These are phyloP conservation scores for Onychomys torridus DNA, from an alignment of 2,797 vertebrate genomes.

Conservation along the genomic window DNA sequence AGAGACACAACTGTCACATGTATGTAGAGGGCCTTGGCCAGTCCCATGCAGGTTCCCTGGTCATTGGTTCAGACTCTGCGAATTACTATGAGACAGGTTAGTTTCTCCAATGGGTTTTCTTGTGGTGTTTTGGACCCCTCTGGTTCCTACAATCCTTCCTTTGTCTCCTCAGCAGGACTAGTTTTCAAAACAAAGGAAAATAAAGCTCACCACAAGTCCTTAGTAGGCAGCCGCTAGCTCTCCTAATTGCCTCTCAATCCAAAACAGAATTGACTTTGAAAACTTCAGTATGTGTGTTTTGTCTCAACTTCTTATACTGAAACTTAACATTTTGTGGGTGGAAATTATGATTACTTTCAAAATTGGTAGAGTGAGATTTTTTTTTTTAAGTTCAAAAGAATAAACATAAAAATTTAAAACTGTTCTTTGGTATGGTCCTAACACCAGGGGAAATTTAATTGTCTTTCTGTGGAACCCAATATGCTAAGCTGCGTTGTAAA, in stretches of 20 bases:
- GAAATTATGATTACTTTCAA: slow-evolving; percentile 38
- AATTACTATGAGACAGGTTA: not conserved
- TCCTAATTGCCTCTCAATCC: not conserved
- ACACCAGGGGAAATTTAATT: not conserved
- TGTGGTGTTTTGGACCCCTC: not conserved
- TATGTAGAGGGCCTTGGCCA: not conserved
- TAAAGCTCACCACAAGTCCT: not conserved
- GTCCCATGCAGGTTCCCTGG: not conserved
- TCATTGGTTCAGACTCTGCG: not conserved
- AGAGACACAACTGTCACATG: not conserved
- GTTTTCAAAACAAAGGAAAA: not conserved
- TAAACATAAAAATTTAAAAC: slow-evolving; percentile 37
- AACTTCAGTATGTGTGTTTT: not conserved
- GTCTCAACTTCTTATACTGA: not conserved
- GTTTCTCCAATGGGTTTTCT: not conserved
- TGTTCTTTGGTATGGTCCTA: not conserved
- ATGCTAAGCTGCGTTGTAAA: not conserved
- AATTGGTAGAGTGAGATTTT: not conserved
- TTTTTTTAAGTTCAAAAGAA: not conserved
- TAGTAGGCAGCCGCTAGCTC: not conserved
- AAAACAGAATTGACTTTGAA: not conserved
- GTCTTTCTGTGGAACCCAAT: not conserved
- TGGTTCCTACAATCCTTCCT: not conserved
- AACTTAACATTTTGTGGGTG: not conserved
- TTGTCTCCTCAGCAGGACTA: not conserved